A percentile compares a stretch with the other conserved stretches of the same genome.
These are phyloP conservation scores for Potorous gilbertii DNA, from an alignment of 2,797 vertebrate species.

Conservation along the genomic window DNA sequence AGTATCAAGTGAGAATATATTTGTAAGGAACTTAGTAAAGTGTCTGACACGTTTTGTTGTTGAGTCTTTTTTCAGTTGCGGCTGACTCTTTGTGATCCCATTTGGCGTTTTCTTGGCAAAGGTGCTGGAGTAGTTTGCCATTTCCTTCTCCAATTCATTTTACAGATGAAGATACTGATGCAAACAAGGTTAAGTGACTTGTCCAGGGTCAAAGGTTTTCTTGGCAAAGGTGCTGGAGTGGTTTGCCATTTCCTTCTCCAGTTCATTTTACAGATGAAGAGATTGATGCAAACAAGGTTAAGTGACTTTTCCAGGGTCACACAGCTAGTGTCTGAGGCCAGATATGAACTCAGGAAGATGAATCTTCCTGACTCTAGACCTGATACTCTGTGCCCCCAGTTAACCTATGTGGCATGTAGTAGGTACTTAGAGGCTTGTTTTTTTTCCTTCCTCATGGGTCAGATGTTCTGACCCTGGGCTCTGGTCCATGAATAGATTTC, in stretches of 20 bases:
- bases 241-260: neutral
- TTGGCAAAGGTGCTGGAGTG: neutral
- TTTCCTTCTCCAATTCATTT: neutral
- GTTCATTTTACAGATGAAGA: neutral
- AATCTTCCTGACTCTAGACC: neutral
- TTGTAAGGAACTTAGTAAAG: neutral
- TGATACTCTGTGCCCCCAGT: neutral
- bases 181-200: neutral
- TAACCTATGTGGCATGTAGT: too few relatives aligned
- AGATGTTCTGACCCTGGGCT: neutral
- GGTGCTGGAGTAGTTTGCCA: neutral
- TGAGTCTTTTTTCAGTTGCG: neutral
- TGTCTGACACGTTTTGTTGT: neutral
- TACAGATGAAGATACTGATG: slow-evolving; percentile 8
- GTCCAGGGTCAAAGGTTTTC: neutral
- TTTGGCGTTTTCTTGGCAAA: neutral
- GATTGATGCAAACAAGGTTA: neutral
- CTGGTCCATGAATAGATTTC: neutral
- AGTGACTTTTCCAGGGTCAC: neutral
- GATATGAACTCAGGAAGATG: neutral
- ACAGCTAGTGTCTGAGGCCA: neutral
- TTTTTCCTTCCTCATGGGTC: neutral
- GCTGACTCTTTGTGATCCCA: neutral
- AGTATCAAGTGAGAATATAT: neutral
- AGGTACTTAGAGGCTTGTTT: too few relatives aligned